These are phyloP conservation scores for Diplolepis rosae DNA, from an alignment of 2,888 invertebrate species.

Conservation along the genomic window DNA sequence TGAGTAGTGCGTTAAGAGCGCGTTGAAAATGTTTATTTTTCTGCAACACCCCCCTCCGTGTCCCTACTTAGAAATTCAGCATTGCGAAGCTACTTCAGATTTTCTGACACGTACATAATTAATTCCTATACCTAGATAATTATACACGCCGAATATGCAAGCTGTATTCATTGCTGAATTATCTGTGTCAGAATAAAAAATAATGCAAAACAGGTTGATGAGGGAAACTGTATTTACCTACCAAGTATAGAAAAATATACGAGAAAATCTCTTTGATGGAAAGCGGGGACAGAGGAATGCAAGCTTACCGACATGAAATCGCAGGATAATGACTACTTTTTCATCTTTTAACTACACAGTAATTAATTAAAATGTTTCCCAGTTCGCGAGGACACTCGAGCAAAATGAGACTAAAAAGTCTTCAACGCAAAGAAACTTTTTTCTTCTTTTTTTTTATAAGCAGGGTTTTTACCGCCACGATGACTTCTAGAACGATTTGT, in stretches of 20 bases:
- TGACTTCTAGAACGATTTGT: background rate
- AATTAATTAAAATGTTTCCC: slow-evolving; percentile 65
- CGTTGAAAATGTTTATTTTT: slow-evolving; percentile 56
- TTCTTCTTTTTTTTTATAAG: background rate
- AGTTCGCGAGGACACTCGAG: slow-evolving; percentile 54
- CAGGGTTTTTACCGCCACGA: background rate
- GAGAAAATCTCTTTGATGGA: slow-evolving; percentile 14
- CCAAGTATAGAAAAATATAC: slow-evolving; percentile 16
- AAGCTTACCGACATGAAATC: slow-evolving; percentile 61
- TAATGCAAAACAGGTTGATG: slow-evolving; percentile 32
- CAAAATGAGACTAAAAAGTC: slow-evolving; percentile 55
- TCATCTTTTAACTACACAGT: slow-evolving; percentile 66
- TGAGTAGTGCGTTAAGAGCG: slow-evolving; percentile 53
- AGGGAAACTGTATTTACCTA: slow-evolving; percentile 7
- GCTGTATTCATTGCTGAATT: slow-evolving; percentile 35
- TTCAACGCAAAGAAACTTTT: background rate
- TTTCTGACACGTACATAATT: slow-evolving; percentile 68
- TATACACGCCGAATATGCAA: slow-evolving; percentile 43
- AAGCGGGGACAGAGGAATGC: background rate
- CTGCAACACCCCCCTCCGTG: slow-evolving; percentile 37
- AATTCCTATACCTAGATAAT: slow-evolving; percentile 52
- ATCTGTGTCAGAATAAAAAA: slow-evolving; percentile 55
- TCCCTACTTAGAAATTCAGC: slow-evolving; percentile 38
- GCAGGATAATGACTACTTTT: slow-evolving; percentile 66
- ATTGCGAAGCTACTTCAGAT: slow-evolving; percentile 54